Evolutionary conservation across 2,888 invertebrate species (phyloP), one percentile per base, ranked within the genome.

Genomic region (Cataglyphis livida): DNA sequence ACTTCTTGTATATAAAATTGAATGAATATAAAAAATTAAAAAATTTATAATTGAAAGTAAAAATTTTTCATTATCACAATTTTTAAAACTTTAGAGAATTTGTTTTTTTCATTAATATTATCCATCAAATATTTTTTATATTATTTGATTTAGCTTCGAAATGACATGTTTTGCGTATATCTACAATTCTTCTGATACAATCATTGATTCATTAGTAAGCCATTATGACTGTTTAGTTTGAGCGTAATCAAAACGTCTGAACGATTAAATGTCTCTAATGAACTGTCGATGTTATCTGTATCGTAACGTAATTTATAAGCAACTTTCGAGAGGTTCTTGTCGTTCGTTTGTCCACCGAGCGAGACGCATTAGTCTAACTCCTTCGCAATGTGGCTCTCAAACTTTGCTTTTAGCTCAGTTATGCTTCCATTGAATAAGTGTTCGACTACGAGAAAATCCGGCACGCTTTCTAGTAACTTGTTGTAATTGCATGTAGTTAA

Each of bases 401-500:
- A 91, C 90, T 91, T 91, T 91, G 88, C 90, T 88, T 85, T 90
- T 86, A 87, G 74, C 84, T 70, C 41, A 62, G 57, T 66, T 38
- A 82, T 83, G 85, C 76, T 88, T 88, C 71, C 81, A 57, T 87
- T 62, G 85, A 74, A 51, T 78, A 78, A 44, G 32, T 71, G 48
- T 59, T 54, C 57, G 66, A 41, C 66, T 57, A 32, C 25, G 74
- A 66, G 87, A 82, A 83, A 87, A 79, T 82, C 74, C 84, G 70
- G 81, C 84, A 82, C 82, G 84, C 78, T 89, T 88, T 84, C 84
- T 61, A 57, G 75, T 79, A 89, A 89, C 84, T 82, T 78, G 74
- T 64, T 64, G 78, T 81, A 75, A 65, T 81, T 82, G 64, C 65
- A 12, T 66, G 54, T 35, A 66, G 71, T 35, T 61, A 78, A 70